A percentile compares a stretch with the other conserved stretches of the same genome.
Evolutionary conservation across 2,113 vertebrate genomes (phyloP).

Genomic region (Syngnathus floridae): DNA sequence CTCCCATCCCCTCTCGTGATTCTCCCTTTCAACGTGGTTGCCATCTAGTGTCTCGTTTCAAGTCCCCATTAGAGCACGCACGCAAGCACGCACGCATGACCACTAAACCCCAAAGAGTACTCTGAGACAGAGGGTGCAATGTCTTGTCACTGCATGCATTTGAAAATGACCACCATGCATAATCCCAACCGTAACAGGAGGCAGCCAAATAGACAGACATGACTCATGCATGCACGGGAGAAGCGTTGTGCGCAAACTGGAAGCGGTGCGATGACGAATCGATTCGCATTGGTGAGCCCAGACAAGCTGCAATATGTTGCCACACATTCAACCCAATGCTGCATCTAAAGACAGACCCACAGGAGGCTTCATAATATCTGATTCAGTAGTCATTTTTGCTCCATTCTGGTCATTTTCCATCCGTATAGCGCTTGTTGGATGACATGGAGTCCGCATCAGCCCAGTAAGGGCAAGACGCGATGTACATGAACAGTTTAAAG

Average conservation of each 20-base stretch:
- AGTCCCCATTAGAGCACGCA: slow-evolving; percentile 13
- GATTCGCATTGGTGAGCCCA: slow-evolving; percentile 38
- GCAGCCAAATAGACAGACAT: background rate
- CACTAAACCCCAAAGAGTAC: no score
- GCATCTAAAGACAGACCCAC: slow-evolving; percentile 4
- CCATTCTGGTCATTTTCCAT: background rate
- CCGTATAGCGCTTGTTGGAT: no score
- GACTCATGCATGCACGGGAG: background rate
- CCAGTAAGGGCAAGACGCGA: no score
- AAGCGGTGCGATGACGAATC: slow-evolving; percentile 10
- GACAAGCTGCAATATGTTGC: slow-evolving; percentile 50
- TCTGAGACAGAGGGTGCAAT: no score
- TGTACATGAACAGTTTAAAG: no score
- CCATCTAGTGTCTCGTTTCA: slow-evolving; percentile 72
- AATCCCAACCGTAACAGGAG: background rate
- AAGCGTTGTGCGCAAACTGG: background rate
- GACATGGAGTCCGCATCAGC: no score
- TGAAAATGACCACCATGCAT: background rate
- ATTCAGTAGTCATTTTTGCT: background rate
- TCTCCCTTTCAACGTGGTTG: slow-evolving; percentile 61
- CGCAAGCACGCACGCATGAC: no score
- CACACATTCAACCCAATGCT: slow-evolving; percentile 4
- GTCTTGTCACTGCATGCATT: background rate
- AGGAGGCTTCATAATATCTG: background rate
- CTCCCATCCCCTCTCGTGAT: background rate